These are phyloP conservation scores for Phylloscopus trochilus DNA, from an alignment of 2,113 vertebrate genomes.

Conservation along the genomic window DNA sequence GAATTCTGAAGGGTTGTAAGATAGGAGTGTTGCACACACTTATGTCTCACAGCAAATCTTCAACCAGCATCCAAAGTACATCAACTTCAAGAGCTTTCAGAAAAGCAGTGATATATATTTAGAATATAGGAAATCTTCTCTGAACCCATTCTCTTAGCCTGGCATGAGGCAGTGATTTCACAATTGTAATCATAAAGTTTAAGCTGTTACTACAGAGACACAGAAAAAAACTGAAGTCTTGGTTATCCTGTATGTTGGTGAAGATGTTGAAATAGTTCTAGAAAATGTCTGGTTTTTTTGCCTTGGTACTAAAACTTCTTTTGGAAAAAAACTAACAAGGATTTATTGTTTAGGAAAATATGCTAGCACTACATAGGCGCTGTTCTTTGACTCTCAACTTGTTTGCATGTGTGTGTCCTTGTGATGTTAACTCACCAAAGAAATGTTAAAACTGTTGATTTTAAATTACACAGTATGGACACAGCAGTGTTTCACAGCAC, in stretches of 20 bases:
- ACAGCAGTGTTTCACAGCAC: not conserved
- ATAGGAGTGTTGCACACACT: not conserved
- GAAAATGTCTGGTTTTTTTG: not conserved
- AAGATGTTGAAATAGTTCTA: not conserved
- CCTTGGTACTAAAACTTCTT: not conserved
- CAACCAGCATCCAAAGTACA: not conserved
- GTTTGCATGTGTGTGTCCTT: not conserved
- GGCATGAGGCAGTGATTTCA: not conserved
- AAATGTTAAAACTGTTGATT: not conserved
- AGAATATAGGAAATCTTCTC: not conserved
- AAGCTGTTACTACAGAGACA: not conserved
- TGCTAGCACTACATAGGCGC: not conserved
- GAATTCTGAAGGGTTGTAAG: not conserved
- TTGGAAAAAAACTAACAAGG: fast-evolving
- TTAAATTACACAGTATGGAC: fast-evolving
- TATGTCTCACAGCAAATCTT: not conserved
- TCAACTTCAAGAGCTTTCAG: not conserved
- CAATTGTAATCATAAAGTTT: not conserved
- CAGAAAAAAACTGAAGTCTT: not conserved
- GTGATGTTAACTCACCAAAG: not conserved
- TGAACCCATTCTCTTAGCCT: not conserved
- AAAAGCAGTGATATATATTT: not conserved
- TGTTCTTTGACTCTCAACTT: not conserved
- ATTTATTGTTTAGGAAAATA: not conserved
- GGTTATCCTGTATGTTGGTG: not conserved